These are phyloP conservation scores for Acanthurus leucopareius DNA, from an alignment of 2,797 vertebrate species.

Conservation along the genomic window DNA sequence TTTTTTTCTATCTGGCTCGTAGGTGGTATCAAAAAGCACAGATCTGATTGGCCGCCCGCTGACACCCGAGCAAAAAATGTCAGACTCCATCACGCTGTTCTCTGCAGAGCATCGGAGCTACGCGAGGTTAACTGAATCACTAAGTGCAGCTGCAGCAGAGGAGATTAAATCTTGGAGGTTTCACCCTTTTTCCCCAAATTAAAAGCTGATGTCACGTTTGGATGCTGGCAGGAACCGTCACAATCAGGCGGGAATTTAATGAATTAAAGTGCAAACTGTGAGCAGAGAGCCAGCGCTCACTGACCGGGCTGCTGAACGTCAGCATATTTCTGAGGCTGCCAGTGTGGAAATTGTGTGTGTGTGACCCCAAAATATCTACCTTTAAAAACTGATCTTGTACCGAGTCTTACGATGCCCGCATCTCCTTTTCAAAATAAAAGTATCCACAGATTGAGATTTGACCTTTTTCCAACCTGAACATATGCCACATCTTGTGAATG, in stretches of 20 bases:
- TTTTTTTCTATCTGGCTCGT: neutral
- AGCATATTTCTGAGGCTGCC: constrained; percentile 41
- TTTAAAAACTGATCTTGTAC: constrained; percentile 61
- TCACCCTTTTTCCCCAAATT: constrained; percentile 2
- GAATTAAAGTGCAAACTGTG: constrained; percentile 35
- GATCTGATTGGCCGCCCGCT: constrained; percentile 33
- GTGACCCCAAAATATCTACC: constrained; percentile 3
- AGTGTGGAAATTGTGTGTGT: constrained; percentile 21
- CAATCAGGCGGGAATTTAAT: neutral
- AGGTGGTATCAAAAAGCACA: constrained; percentile 70
- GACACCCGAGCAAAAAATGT: constrained; percentile 18
- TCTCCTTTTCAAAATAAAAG: constrained; percentile 41
- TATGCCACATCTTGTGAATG: constrained; percentile 64
- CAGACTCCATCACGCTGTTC: neutral
- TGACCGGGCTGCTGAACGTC: constrained; percentile 12
- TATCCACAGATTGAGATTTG: constrained; percentile 43
- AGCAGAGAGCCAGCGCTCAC: neutral
- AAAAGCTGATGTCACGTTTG: constrained; percentile 2
- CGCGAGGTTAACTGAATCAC: constrained; percentile 7
- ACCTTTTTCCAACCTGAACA: constrained; percentile 30
- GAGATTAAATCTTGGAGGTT: neutral
- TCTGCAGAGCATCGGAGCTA: constrained; percentile 12
- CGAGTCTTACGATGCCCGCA: constrained; percentile 53
- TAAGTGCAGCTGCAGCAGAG: constrained; percentile 14
- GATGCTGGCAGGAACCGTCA: neutral